Percentiles rank a stretch among this genome's conserved stretches.
phyloP scores from a whole-genome alignment of 1,140 invertebrate genomes.

The Drosophila micromelanica region DNA sequence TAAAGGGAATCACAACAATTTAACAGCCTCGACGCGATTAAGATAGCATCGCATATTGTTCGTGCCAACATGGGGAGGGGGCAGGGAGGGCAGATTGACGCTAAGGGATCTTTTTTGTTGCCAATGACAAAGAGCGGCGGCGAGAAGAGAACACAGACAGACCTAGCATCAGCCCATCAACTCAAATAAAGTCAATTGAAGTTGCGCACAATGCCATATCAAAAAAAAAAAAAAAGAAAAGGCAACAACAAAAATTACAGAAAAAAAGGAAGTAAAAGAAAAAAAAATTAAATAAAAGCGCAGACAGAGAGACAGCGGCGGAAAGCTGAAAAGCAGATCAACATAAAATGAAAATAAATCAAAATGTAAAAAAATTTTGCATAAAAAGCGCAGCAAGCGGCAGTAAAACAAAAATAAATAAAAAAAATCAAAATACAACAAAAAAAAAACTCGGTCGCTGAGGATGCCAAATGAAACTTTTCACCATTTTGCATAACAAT shows the following conservation, averaged over 20 bases:
- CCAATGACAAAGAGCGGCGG: conserved; percentile 19
- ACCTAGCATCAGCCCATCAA: conserved; percentile 51
- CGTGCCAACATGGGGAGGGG: background rate
- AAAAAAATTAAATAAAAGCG: conserved; percentile 75
- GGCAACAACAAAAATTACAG: conserved; percentile 11
- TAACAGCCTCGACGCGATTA: conserved; percentile 54
- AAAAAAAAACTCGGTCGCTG: conserved; percentile 51
- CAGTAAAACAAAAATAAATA: conserved; percentile 26
- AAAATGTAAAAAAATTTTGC: conserved; percentile 63
- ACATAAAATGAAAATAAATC: conserved; percentile 83
- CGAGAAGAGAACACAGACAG: conserved; percentile 4
- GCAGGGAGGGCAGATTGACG: background rate
- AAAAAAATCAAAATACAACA: conserved; percentile 8
- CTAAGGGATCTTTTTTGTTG: conserved; percentile 13
- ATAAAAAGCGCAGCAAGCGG: conserved; percentile 61
- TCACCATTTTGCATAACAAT: conserved; percentile 83
- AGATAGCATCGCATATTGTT: conserved; percentile 73
- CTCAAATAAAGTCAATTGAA: conserved; percentile 76
- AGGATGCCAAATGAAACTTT: conserved; percentile 76
- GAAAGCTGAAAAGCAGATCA: conserved; percentile 70
- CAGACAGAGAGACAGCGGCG: conserved; percentile 43
- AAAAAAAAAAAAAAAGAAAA: conserved; percentile 32
- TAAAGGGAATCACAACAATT: conserved; percentile 70
- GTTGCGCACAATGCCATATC: conserved; percentile 53
- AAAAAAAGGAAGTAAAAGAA: conserved; percentile 12